Percentiles rank a stretch among this genome's conserved stretches.
Conservation (phyloP, 2,888 invertebrate species). For the Cactoblastis cactorum region DNA sequence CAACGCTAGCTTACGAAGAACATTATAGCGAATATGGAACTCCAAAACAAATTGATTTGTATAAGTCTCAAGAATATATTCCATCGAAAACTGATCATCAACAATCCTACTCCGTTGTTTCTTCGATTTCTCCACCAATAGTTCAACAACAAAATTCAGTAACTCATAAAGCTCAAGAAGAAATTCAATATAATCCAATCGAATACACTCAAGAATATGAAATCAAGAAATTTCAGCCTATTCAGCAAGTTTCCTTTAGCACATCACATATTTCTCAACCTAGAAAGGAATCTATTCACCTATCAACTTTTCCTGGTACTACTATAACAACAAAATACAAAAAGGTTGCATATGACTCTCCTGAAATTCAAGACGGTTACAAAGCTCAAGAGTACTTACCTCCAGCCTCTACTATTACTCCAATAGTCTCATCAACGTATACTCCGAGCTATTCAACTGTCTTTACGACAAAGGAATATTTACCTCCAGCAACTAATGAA, state of each 20-base stretch:
- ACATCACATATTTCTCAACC: slow-evolving; percentile 48
- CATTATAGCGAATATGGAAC: slow-evolving; percentile 57
- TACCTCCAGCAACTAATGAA: slow-evolving; percentile 28
- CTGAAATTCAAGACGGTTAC: slow-evolving; percentile 62
- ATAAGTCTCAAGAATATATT: slow-evolving; percentile 44
- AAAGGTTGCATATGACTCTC: slow-evolving; percentile 51
- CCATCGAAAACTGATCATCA: slow-evolving; percentile 50
- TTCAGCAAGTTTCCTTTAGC: slow-evolving; percentile 41
- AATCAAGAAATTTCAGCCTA: slow-evolving; percentile 17
- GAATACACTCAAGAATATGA: slow-evolving; percentile 35
- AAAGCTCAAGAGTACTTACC: slow-evolving; percentile 66
- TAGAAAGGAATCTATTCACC: slow-evolving; percentile 50
- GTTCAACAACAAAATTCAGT: slow-evolving; percentile 49
- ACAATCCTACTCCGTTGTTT: slow-evolving; percentile 42
- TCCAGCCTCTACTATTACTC: slow-evolving; percentile 46
- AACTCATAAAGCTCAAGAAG: slow-evolving; percentile 34
- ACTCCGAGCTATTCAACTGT: slow-evolving; percentile 49
- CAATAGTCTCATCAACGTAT: slow-evolving; percentile 47
- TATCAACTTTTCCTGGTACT: slow-evolving; percentile 47
- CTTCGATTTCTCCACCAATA: slow-evolving; percentile 44
- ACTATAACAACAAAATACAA: slow-evolving; percentile 46
- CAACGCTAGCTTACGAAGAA: slow-evolving; percentile 59
- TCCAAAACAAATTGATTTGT: slow-evolving; percentile 41
- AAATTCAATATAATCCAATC: slow-evolving; percentile 34
- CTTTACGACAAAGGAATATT: slow-evolving; percentile 37